phyloP scores from a whole-genome alignment of 2,113 vertebrate species.

The Takifugu flavidus region DNA sequence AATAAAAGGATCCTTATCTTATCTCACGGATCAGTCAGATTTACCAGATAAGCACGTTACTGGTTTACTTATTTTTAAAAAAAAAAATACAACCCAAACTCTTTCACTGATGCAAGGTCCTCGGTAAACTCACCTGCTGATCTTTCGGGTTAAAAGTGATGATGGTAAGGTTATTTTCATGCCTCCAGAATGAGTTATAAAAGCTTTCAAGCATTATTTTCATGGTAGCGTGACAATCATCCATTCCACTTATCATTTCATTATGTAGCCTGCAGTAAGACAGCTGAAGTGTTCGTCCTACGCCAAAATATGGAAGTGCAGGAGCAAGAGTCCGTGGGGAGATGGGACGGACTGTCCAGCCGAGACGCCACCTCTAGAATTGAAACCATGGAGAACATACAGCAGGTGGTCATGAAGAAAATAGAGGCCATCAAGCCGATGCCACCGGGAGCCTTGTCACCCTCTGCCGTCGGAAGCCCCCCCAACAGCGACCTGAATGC shows the following conservation, averaged over 20 bases:
- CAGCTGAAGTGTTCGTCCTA: slow-evolving; percentile 37
- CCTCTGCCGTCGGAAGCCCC: slow-evolving; percentile 22
- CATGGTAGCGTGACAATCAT: no score
- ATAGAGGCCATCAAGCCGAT: slow-evolving; percentile 70
- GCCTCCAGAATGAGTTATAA: no score
- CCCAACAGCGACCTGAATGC: slow-evolving; percentile 77
- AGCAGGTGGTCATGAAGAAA: slow-evolving; percentile 79
- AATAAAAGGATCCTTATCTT: background rate
- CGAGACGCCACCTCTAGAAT: slow-evolving; percentile 76
- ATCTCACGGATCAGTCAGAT: background rate
- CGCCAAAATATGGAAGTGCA: slow-evolving; percentile 79
- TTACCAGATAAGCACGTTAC: no score
- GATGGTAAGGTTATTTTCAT: no score
- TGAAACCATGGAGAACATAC: slow-evolving; percentile 81
- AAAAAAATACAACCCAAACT: no score
- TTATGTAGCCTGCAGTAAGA: slow-evolving; percentile 37
- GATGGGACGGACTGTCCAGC: slow-evolving; percentile 86
- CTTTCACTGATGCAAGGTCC: background rate
- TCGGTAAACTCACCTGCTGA: no score
- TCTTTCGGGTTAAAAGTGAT: no score
- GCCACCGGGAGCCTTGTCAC: slow-evolving; percentile 17
- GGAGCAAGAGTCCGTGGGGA: slow-evolving; percentile 76
- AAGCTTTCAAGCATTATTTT: no score
- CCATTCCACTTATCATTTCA: no score
- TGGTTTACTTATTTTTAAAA: no score